These are phyloP conservation scores for Dolichotis patagonum DNA, from an alignment of 2,113 vertebrate species.

Conservation along the genomic window DNA sequence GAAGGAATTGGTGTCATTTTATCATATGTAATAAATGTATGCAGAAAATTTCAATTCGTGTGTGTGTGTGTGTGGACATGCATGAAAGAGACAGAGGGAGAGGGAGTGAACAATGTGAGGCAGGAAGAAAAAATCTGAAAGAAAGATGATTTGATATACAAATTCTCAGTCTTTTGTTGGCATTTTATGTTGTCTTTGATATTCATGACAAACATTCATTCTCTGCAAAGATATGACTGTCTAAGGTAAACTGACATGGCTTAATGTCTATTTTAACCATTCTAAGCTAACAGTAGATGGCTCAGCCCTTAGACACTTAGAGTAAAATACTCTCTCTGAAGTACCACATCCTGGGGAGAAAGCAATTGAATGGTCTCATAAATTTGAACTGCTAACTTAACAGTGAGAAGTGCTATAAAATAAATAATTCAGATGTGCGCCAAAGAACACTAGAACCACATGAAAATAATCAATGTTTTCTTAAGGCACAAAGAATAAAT, in stretches of 20 bases:
- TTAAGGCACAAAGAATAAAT: neutral
- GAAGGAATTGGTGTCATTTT: constrained; percentile 10
- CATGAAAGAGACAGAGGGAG: neutral
- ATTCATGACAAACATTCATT: constrained; percentile 18
- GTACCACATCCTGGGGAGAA: constrained; percentile 18
- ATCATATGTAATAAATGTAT: neutral
- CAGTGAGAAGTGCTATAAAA: constrained; percentile 48
- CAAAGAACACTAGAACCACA: constrained; percentile 29
- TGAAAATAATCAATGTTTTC: constrained; percentile 55
- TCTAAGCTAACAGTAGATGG: constrained; percentile 27
- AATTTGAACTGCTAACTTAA: constrained; percentile 59
- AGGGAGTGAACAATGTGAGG: neutral
- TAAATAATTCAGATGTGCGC: constrained; percentile 45
- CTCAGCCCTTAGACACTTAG: neutral
- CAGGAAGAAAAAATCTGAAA: neutral
- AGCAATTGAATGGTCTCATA: constrained; percentile 43
- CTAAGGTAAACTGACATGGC: constrained; percentile 14
- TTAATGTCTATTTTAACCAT: constrained; percentile 54
- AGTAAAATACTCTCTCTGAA: constrained; percentile 33
- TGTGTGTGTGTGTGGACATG: neutral
- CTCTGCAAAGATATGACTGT: constrained; percentile 40
- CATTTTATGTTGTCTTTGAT: constrained; percentile 2
- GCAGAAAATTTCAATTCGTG: neutral
- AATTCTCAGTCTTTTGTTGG: neutral
- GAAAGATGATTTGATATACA: neutral